Base-by-base conservation (phyloP, 2,113 vertebrate species). In the Scomber japonicus region DNA sequence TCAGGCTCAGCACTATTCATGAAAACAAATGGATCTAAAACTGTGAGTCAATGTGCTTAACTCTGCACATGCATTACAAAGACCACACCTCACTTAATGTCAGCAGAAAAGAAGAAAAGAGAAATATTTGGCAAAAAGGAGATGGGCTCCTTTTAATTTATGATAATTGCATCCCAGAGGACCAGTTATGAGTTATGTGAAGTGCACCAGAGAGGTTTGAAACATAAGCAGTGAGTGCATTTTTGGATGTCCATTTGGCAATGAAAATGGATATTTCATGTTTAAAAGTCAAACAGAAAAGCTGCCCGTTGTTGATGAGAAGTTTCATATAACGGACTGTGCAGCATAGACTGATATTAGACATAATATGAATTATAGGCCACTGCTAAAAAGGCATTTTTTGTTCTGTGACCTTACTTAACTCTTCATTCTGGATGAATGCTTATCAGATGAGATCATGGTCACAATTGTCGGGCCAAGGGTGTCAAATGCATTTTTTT, bases 361-460 rank as follows among this genome's bases (percentile, higher is more conserved):
- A 78, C 17, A 65, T 5, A 21, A 46, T 40, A 46, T 48, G 8
- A 82, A 66, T 3, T 1, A 78, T 65, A 0, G 0, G 15, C 15
- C 16, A 11, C 13, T 44, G 27, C 35, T 51, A 48, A n/a, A 27
- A 65, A 81, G 70, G 54, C 15, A 4, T 77, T 79, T 56, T 45
- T 75, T 87, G 70, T 85, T 81, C 48, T 75, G 54, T 75, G 87
- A 89, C 85, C 82, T 80, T 50, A 55, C 48, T 67, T 74, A 57
- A 55, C 56, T 78, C 75, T 71, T 71, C 63, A 74, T 77, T 62
- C 65, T 64, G 53, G 89, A 79, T 84, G 71, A 75, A 88, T 76
- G 27, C 3, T 68, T 85, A 71, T 80, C 60, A 57, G 82, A 89
- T 89, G 81, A 88, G 79, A 75, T 90, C 82, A 88, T 68, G 49